Evolutionary conservation across 2,888 invertebrate species (phyloP).

Genomic region (Megamerina dolium): DNA sequence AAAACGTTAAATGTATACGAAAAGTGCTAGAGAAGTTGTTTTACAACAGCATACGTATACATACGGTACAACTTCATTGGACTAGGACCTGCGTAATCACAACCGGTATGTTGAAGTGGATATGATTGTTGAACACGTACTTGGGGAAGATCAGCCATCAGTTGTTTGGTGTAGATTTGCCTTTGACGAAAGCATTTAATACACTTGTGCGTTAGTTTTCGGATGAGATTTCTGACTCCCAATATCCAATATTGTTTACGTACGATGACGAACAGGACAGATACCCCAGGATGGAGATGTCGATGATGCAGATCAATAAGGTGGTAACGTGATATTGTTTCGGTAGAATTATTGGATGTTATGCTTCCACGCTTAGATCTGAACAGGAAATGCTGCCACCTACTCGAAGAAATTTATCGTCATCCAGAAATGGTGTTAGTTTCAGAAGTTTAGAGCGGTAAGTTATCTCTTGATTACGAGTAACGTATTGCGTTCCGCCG

Average conservation of each 20-base stretch:
- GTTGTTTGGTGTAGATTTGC: constrained; percentile 7
- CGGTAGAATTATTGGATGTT: constrained; percentile 18
- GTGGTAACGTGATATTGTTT: constrained; percentile 4
- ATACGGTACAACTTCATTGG: neutral
- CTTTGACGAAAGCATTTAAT: constrained; percentile 9
- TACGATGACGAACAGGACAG: constrained; percentile 18
- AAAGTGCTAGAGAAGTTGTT: too few relatives aligned
- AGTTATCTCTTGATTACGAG: neutral
- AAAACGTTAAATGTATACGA: too few relatives aligned
- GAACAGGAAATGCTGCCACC: constrained; percentile 13
- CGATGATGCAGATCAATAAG: constrained; percentile 13
- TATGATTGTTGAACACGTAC: constrained; percentile 8
- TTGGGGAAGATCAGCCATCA: constrained; percentile 13
- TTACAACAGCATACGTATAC: too few relatives aligned
- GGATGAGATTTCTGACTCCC: too few relatives aligned
- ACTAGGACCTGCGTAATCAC: too few relatives aligned
- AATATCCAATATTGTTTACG: constrained; percentile 19
- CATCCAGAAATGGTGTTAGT: constrained; percentile 14
- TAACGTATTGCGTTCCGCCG: neutral
- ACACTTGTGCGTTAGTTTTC: too few relatives aligned
- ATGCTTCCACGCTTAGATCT: constrained; percentile 1
- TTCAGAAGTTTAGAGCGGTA: constrained; percentile 2
- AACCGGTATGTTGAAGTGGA: constrained; percentile 10
- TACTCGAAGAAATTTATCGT: constrained; percentile 5
- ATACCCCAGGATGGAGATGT: constrained; percentile 13